Evolutionary conservation across 2,797 vertebrate genomes (phyloP).

Genomic region (Chrysocyon brachyurus): DNA sequence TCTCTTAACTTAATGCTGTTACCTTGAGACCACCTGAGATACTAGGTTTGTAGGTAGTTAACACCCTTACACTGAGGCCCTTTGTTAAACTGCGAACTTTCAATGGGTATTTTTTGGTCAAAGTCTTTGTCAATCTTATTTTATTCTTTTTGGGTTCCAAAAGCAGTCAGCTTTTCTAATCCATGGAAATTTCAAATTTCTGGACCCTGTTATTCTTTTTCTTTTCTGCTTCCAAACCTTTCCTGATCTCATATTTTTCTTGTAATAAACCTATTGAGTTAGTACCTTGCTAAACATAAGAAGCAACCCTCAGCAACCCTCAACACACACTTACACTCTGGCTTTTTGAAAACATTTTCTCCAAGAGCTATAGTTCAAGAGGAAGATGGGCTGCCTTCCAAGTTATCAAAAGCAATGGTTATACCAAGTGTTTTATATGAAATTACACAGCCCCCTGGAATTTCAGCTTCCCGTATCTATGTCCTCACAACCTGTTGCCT

Average conservation of each 20-base stretch:
- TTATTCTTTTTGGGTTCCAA: neutral
- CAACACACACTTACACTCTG: neutral
- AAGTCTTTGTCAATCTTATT: neutral
- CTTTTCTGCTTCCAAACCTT: neutral
- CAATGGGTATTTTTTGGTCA: neutral
- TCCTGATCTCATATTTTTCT: neutral
- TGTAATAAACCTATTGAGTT: neutral
- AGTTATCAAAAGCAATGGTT: neutral
- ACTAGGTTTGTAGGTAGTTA: neutral
- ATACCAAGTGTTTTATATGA: neutral
- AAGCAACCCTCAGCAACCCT: neutral
- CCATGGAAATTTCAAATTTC: neutral
- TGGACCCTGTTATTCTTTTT: neutral
- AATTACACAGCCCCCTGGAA: neutral
- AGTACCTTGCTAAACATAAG: neutral
- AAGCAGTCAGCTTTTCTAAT: neutral
- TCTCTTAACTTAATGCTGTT: neutral
- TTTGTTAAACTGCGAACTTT: neutral
- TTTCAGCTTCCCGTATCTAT: neutral
- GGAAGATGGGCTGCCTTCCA: neutral
- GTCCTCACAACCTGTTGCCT: neutral
- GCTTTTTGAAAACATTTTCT: neutral
- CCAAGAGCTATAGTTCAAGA: neutral
- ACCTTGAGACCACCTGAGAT: neutral
- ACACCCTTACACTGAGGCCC: neutral